Base-by-base conservation (phyloP, 2,797 vertebrate species). In the Psittacula derbiana region DNA sequence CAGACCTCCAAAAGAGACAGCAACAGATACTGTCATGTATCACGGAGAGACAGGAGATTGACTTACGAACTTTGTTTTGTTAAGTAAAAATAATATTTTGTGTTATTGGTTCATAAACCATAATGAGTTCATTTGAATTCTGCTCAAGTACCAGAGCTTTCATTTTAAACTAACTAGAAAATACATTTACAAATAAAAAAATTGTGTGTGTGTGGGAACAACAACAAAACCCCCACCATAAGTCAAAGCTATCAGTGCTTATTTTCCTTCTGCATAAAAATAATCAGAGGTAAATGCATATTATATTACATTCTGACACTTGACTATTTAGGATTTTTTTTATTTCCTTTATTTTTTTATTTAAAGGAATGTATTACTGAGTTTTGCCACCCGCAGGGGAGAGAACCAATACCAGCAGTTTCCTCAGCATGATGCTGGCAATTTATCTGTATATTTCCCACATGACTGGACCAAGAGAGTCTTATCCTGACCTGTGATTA, bases 1-100 rank as follows among this genome's bases (percentile, higher is more conserved):
- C 0, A 85, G 62, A 49, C 33, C 25, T 6, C 88, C 62, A 73
- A 88, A 85, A 72, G 41, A 52, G 25, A 49, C 27, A 80, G 80
- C 46, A 91, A 71, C 36, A 81, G 72, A 94, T 71, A 53, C 15
- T 78, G 33, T 21, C 4, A 0, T 2, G 2, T 66, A 82, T 55
- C 50, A 66, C 3, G 7, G 16, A 76, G 17, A 85, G 24, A 80
- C 3, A 66, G 43, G 16, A 90, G 28, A 92, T 16, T 75, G 47
- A 53, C 24, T 65, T 66, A 57, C 15, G 16, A 8, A 75, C 15
- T 31, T 87, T 1, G 43, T 65, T 89, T 84, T 74, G 27, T 84
- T 83, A 55, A 66, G 87, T 46, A 90, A 80, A 93, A 94, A 58
- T 43, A 12, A 72, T 36, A 55, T 89, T 47, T 20, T 74, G 38